A percentile compares a stretch with the other conserved stretches of the same genome.
Evolutionary conservation across 2,888 invertebrate species (phyloP).

Genomic region (Linyphia triangularis): DNA sequence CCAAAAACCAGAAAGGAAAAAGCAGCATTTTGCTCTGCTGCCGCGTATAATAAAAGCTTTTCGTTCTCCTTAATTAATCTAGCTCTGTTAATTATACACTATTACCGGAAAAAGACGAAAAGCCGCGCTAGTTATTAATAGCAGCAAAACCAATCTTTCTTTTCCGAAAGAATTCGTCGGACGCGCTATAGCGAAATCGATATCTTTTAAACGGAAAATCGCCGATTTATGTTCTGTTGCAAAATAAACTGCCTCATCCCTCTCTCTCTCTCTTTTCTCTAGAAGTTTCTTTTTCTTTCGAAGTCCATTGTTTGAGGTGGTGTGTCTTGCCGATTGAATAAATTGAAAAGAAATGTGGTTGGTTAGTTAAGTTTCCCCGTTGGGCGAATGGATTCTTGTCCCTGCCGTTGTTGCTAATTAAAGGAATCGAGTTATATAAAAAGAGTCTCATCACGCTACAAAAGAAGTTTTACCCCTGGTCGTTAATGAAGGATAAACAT

Average conservation of each 20-base stretch:
- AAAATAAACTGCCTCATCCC: constrained; percentile 9
- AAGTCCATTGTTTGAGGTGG: constrained; percentile 30
- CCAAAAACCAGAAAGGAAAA: constrained; percentile 15
- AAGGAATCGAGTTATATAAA: not conserved
- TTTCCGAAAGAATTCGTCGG: constrained; percentile 14
- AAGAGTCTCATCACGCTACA: constrained; percentile 16
- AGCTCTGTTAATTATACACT: constrained; percentile 54
- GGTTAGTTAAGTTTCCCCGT: not conserved
- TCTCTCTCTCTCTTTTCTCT: not conserved
- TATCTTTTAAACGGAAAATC: not conserved
- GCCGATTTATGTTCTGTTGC: constrained; percentile 11
- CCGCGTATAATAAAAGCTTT: constrained; percentile 26
- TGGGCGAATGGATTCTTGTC: not conserved
- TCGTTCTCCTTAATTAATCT: constrained; percentile 26
- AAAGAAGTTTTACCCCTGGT: constrained; percentile 26
- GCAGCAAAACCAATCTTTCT: constrained; percentile 44
- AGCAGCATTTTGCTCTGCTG: constrained; percentile 31
- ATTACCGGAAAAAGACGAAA: constrained; percentile 29
- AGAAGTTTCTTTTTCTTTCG: not conserved
- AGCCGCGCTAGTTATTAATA: constrained; percentile 36
- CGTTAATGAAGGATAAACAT: constrained; percentile 39
- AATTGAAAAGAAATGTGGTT: constrained; percentile 49
- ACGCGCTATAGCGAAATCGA: constrained; percentile 8
- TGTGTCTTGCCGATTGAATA: constrained; percentile 19
- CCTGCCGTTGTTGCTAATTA: not conserved